These are phyloP conservation scores for Murina feae DNA, from an alignment of 2,113 vertebrate genomes.

Conservation along the genomic window DNA sequence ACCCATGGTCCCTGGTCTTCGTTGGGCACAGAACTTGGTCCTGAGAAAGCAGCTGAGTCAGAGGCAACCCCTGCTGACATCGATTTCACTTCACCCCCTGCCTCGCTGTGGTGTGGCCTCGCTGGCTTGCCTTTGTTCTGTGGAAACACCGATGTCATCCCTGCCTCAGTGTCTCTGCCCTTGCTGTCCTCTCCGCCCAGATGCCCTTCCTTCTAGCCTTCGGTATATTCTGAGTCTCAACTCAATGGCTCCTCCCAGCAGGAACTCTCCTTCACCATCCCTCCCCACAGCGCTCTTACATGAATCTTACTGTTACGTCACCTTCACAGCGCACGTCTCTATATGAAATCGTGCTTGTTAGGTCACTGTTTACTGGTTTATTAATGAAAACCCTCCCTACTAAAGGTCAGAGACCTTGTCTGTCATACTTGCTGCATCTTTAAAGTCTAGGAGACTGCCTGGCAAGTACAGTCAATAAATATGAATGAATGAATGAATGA, in stretches of 20 bases:
- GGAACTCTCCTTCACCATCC: not conserved
- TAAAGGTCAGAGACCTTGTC: not conserved
- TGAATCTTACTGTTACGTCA: rapidly evolving
- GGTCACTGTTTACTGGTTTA: not conserved
- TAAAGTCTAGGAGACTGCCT: not conserved
- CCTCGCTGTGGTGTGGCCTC: not conserved
- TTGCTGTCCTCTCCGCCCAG: not conserved
- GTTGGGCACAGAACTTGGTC: rapidly evolving
- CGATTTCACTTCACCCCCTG: rapidly evolving
- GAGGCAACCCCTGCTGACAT: too few relatives aligned
- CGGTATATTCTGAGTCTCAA: not conserved
- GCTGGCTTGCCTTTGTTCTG: not conserved
- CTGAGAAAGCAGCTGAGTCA: not conserved
- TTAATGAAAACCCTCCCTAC: not conserved
- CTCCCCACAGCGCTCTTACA: too few relatives aligned
- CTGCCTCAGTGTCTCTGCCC: not conserved
- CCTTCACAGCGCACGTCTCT: not conserved
- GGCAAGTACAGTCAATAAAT: not conserved
- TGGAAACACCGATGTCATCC: rapidly evolving
- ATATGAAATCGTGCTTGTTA: not conserved
- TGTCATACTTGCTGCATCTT: not conserved
- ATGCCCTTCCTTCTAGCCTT: not conserved
- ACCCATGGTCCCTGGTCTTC: not conserved
- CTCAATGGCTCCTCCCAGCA: not conserved
- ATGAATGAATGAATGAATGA: not conserved